Evolutionary conservation across 2,888 invertebrate genomes (phyloP), one percentile per base, ranked within the genome.

Genomic region (Tachina lurida): DNA sequence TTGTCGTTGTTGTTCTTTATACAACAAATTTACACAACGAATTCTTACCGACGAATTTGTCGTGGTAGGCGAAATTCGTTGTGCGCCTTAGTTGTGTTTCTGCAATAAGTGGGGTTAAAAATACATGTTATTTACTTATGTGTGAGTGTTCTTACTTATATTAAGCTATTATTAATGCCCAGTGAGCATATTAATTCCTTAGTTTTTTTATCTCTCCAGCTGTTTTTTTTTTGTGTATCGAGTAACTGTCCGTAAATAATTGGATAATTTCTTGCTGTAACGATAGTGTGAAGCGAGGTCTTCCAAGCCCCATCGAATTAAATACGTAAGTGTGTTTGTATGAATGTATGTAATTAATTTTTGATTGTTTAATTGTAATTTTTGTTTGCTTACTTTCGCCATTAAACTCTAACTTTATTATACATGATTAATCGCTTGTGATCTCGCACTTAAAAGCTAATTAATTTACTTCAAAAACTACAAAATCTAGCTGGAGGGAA

Each of bases 381-480:
- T 45, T 63, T 56, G 62, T 70, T 71, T 60, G 12, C 47, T 68
- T 68, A 4, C 12, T 58, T 12, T 1, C 49, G 15, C n/a, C 31
- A n/a, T 43, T 71, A 54, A 9, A 17, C 15, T 15, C 47, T 47
- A 71, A 62, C 71, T 45, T 22, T 71, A 39, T 39, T 56, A 52
- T 54, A n/a, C 22, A 71, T 31, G 49, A 39, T 60, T 56, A 39
- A 39, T n/a, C 49, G 22, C 43, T 58, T 49, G 67, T 31, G 4
- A 47, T 62, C 9, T 60, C n/a, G 17, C 39, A 41, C 68, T 68
- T 31, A 65, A 77, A 58, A 78, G 22, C 52, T 67, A 84, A 78
- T 73, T 78, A 74, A 78, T 73, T 62, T 17, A 17, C 19, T 65
- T 70, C 4, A 39, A 19, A 67, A 49, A 19, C n/a, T 3, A 19